Evolutionary conservation across 2,113 vertebrate genomes (phyloP).

Genomic region (Chionodraco myersi): DNA sequence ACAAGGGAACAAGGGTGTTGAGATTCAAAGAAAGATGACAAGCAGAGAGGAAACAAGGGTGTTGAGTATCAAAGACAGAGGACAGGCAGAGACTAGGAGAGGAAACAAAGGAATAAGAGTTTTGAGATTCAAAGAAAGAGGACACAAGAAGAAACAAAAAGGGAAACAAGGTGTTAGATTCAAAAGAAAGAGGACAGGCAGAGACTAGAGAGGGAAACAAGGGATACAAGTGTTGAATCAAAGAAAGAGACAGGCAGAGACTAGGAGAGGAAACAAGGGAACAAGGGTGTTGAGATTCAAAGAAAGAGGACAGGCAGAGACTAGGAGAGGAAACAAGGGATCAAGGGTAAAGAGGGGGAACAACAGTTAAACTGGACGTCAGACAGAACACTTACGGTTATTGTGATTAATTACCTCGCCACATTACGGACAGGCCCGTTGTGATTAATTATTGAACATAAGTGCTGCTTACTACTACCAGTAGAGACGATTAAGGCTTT

Average conservation of each 20-base stretch:
- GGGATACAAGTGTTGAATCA: no score
- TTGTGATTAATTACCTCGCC: conserved; percentile 51
- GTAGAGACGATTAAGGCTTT: conserved; percentile 51
- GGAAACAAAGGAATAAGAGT: no score
- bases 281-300: no score
- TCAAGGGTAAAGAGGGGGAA: background rate
- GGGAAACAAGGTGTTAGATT: no score
- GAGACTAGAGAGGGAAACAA: background rate
- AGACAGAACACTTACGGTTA: conserved; percentile 22
- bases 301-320: conserved; percentile 17
- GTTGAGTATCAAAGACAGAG: no score
- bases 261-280: conserved; percentile 25
- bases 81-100: no score
- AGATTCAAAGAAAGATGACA: no score
- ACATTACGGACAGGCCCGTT: conserved; percentile 41
- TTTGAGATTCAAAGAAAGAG: no score
- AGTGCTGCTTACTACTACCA: conserved; percentile 38
- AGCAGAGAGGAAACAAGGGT: no score
- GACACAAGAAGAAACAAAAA: no score
- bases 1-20: no score
- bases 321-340: conserved; percentile 31
- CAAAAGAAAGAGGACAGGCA: conserved; percentile 10
- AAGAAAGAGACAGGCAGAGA: conserved; percentile 20
- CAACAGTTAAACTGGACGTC: conserved; percentile 22
- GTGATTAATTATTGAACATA: conserved; percentile 61